Percentiles rank a stretch among this genome's conserved stretches.
phyloP scores from a whole-genome alignment of 2,888 invertebrate species.

The Pristionchus exspectatus region DNA sequence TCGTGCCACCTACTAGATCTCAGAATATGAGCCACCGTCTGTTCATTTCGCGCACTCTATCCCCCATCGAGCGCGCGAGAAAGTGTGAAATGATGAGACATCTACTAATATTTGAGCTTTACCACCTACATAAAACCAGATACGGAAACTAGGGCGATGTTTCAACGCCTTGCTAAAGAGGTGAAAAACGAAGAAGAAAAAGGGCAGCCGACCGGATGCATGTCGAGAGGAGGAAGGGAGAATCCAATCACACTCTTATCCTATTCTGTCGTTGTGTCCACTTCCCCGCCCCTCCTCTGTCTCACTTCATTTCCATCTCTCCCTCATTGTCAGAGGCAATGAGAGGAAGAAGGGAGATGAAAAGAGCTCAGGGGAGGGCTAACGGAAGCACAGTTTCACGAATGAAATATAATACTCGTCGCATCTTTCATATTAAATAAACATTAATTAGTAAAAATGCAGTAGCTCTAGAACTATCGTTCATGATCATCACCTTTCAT shows the following conservation, averaged over 20 bases:
- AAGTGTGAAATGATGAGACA: too few relatives aligned
- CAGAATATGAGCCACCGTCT: neutral
- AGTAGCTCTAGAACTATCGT: neutral
- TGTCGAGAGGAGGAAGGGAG: constrained; percentile 18
- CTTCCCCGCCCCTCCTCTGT: neutral
- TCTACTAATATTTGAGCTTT: too few relatives aligned
- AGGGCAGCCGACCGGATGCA: neutral
- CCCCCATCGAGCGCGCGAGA: neutral
- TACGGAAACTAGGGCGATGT: neutral
- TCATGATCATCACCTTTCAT: neutral
- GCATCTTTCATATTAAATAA: neutral
- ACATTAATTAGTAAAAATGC: neutral
- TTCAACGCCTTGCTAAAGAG: neutral
- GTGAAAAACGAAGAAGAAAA: neutral
- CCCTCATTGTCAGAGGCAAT: neutral
- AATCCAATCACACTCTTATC: constrained; percentile 47
- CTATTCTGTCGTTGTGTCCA: constrained; percentile 15
- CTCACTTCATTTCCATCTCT: constrained; percentile 42
- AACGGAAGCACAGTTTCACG: neutral
- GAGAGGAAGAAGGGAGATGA: neutral
- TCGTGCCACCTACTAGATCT: too few relatives aligned
- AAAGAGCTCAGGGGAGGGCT: constrained; percentile 28
- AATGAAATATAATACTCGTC: neutral
- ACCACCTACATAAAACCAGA: neutral
- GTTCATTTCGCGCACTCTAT: neutral